phyloP scores from a whole-genome alignment of 2,888 invertebrate genomes.

The Ganaspis brasiliensis region DNA sequence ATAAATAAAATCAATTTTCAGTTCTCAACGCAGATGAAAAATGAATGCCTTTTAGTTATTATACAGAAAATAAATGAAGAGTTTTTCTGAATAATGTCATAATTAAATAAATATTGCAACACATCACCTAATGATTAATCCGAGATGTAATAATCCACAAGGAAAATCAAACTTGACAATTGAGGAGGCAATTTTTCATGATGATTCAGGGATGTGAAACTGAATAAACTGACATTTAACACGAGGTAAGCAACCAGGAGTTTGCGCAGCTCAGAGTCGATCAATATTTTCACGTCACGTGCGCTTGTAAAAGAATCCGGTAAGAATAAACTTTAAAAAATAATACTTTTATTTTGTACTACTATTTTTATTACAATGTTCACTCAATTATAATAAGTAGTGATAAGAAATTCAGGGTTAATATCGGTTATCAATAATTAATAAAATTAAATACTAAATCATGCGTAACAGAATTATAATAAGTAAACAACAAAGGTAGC shows the following conservation, averaged over 20 bases:
- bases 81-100: background rate
- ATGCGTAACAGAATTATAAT: no score
- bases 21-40: no score
- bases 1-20: no score
- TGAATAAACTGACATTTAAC: conserved; percentile 49
- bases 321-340: background rate
- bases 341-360: background rate
- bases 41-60: background rate
- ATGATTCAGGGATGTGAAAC: conserved; percentile 47
- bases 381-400: background rate
- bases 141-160: background rate
- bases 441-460: no score
- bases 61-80: background rate
- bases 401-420: no score
- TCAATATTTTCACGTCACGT: conserved; percentile 52
- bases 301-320: conserved; percentile 13
- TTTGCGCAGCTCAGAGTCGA: conserved; percentile 52
- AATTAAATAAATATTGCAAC: background rate
- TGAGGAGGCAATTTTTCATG: conserved; percentile 10
- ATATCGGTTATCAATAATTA: no score
- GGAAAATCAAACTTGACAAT: background rate
- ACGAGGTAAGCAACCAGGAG: conserved; percentile 48
- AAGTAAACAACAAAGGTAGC: no score
- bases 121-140: background rate
- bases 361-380: background rate